phyloP scores from a whole-genome alignment of 2,113 vertebrate genomes.

The Crocuta crocuta region DNA sequence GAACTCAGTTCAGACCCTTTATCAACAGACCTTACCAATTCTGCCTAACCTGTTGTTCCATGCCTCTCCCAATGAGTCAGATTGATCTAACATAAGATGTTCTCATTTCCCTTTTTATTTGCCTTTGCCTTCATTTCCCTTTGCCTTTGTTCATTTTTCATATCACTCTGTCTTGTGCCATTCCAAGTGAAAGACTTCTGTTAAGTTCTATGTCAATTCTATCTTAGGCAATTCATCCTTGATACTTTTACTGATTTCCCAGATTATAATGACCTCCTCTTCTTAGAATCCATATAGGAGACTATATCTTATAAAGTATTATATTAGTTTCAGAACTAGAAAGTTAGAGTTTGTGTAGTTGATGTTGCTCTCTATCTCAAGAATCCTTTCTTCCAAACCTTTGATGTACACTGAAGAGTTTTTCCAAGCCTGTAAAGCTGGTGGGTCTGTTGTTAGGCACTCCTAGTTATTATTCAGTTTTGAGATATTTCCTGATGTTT shows the following conservation, averaged over 20 bases:
- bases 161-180: neutral
- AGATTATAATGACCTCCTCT: neutral
- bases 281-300: neutral
- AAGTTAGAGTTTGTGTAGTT: neutral
- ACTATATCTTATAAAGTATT: neutral
- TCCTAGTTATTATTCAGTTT: neutral
- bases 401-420: neutral
- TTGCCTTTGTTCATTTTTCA: neutral
- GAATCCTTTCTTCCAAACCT: neutral
- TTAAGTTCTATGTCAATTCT: neutral
- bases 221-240: neutral
- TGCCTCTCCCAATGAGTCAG: neutral
- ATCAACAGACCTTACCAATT: neutral
- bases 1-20: slow-evolving; percentile 31
- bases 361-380: slow-evolving; percentile 1
- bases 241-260: neutral
- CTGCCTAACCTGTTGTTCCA: neutral
- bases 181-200: slow-evolving; percentile 26
- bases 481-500: neutral
- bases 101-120: neutral
- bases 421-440: neutral
- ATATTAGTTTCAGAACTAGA: neutral
- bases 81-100: neutral
- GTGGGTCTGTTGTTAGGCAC: neutral
- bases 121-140: no score